Conservation (phyloP, 1,140 invertebrate genomes). For the Drosophila nebulosa region DNA sequence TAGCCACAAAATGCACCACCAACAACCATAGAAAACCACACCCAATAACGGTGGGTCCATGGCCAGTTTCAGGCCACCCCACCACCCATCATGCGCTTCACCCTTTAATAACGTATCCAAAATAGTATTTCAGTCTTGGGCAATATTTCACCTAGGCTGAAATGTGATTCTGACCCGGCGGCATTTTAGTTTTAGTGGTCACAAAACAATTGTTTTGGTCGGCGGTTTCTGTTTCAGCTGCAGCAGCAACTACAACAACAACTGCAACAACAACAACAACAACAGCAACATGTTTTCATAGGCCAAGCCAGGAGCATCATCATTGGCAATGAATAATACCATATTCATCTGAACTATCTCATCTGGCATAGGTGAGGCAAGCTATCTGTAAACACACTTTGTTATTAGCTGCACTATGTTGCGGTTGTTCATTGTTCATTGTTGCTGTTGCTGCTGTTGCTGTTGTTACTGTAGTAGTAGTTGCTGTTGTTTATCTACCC, state of each 20-base stretch:
- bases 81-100: too few species aligned
- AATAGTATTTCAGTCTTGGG: too few species aligned
- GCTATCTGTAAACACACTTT: constrained; percentile 5
- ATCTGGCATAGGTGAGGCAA: background rate
- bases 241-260: background rate
- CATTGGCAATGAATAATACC: background rate
- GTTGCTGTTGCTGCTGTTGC: constrained; percentile 1
- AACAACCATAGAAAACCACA: constrained; percentile 6
- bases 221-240: constrained; percentile 13
- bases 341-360: background rate
- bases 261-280: background rate
- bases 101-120: too few species aligned
- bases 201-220: constrained; percentile 57
- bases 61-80: too few species aligned
- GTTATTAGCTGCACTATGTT: constrained; percentile 1
- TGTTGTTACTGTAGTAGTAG: constrained; percentile 18
- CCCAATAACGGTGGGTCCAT: background rate
- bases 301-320: background rate
- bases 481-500: constrained; percentile 41
- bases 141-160: constrained; percentile 43
- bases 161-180: constrained; percentile 29
- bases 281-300: background rate
- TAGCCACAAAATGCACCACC: constrained; percentile 5
- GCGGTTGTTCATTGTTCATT: constrained; percentile 26
- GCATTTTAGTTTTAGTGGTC: constrained; percentile 54